These are phyloP conservation scores for Gastrophryne carolinensis DNA, from an alignment of 2,797 vertebrate genomes.

Conservation along the genomic window DNA sequence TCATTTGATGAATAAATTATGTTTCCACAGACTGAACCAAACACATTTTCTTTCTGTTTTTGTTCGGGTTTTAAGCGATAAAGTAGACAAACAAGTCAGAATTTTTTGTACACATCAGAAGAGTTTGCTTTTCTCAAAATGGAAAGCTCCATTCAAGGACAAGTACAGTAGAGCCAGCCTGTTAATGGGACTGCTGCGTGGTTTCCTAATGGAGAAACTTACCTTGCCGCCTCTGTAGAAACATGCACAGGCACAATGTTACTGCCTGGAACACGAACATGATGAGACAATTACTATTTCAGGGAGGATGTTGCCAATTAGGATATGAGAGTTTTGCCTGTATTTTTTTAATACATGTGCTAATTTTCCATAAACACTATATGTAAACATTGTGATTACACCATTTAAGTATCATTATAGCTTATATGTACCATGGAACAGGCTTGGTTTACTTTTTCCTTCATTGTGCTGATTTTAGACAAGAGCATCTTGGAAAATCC, in stretches of 20 bases:
- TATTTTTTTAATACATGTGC: background rate
- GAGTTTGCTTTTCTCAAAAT: background rate
- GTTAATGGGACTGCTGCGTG: constrained; percentile 24
- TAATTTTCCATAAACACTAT: background rate
- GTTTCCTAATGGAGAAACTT: constrained; percentile 25
- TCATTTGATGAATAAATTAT: too few species aligned
- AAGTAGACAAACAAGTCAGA: constrained; percentile 4
- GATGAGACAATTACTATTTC: background rate
- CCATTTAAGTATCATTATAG: background rate
- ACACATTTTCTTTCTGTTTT: background rate
- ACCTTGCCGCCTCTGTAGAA: constrained; percentile 4
- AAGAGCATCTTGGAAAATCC: too few species aligned
- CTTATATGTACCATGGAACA: background rate
- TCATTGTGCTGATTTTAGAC: background rate
- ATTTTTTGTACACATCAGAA: background rate
- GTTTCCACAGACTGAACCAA: background rate
- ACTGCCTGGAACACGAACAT: background rate
- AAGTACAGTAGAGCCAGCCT: constrained; percentile 6
- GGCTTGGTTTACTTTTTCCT: background rate
- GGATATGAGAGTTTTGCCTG: background rate
- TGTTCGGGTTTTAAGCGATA: constrained; percentile 9
- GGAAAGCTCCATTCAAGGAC: constrained; percentile 19
- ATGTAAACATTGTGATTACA: constrained; percentile 1
- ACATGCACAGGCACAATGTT: background rate
- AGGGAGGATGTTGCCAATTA: background rate